Conservation (phyloP, 2,888 invertebrate genomes). For the Polyommatus icarus region DNA sequence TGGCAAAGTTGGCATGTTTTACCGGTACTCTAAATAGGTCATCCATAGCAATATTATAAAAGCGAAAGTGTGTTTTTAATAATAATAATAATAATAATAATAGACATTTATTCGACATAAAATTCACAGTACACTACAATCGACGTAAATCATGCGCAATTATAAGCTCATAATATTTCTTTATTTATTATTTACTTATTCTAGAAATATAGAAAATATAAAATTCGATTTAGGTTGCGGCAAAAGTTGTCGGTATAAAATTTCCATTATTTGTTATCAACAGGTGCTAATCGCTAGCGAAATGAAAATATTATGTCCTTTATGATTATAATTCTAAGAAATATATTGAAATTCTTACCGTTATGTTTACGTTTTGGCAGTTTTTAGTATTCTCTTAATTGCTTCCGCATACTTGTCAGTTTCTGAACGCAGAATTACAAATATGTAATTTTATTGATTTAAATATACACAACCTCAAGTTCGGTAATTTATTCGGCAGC, state of each 20-base stretch:
- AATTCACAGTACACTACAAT: too few relatives aligned
- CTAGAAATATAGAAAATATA: not conserved
- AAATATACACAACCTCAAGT: conserved; percentile 9
- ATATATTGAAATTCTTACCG: conserved; percentile 8
- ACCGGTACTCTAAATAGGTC: too few relatives aligned
- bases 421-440: conserved; percentile 28
- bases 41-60: too few relatives aligned
- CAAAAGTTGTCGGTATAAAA: not conserved
- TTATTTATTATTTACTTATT: too few relatives aligned
- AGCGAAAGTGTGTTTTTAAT: too few relatives aligned
- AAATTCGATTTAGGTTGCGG: not conserved
- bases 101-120: too few relatives aligned
- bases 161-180: too few relatives aligned
- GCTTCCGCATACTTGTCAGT: conserved; percentile 29
- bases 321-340: not conserved
- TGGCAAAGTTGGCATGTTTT: too few relatives aligned
- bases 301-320: not conserved
- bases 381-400: conserved; percentile 25
- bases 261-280: not conserved
- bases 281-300: not conserved
- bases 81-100: too few relatives aligned
- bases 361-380: conserved; percentile 26
- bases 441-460: conserved; percentile 26
- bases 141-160: too few relatives aligned
- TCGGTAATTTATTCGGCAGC: conserved; percentile 19